Base-by-base conservation (phyloP, 2,113 vertebrate genomes). In the Platichthys stellatus region DNA sequence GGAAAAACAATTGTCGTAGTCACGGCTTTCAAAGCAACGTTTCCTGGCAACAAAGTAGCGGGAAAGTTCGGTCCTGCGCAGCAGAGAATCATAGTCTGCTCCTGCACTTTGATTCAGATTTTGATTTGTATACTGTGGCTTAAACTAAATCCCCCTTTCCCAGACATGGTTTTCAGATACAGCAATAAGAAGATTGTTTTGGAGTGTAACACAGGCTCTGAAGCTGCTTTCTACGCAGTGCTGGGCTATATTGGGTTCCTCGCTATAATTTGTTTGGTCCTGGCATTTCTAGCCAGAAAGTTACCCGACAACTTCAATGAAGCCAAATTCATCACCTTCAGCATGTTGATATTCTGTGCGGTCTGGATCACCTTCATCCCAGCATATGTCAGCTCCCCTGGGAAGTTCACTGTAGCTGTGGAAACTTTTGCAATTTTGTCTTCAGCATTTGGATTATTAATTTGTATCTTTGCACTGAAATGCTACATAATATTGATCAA, bases 341-440 rank as follows among this genome's bases (percentile, higher is more conserved):
- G 94, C 80, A 92, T 95, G 94, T 59, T 94, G 57, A 93, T 94
- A 81, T 94, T 94, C 80, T 95, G 94, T 90, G 92, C 93, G 3
- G 93, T 95, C 3, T 95, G 94, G 93, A 84, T 93, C 58, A 87
- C 92, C 13, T 95, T 95, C 24, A 93, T 95, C 24, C 94, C 94
- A 45, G 94, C 93, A 10, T 94, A 94, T 64, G 66, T 94, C 74
- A 94, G 94, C 45, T 94, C 94, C 74, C 94, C 94, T 72, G 94
- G 94, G 13, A 95, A 94, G 75, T 93, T 93, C 45, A 94, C 93
- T 18, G 93, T 92, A 1, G 93, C 94, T 63, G 92, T 94, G 2
- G 94, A 95, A 69, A 93, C 92, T 51, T 95, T 95, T 93, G 94
- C 94, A 8, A 95, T 95, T 81, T 80, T 94, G 40, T 88, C 93